These are phyloP conservation scores for Autographa pulchrina DNA, from an alignment of 2,888 invertebrate genomes.

Conservation along the genomic window DNA sequence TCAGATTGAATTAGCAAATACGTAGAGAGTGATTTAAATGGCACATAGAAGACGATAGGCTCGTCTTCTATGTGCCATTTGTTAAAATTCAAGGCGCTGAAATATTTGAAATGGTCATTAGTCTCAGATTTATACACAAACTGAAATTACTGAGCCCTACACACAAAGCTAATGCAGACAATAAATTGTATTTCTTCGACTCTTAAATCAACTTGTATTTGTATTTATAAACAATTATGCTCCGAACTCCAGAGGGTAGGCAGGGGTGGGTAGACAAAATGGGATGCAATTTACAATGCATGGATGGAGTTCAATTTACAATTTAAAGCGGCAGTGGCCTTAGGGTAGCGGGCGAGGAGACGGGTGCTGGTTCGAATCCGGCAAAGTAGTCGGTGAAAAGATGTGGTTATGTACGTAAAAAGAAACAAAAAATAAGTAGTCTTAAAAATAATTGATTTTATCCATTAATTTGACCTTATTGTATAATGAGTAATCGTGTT, in stretches of 20 bases:
- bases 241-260: neutral
- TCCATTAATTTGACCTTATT: too few relatives aligned
- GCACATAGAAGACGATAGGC: too few relatives aligned
- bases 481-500: too few relatives aligned
- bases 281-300: slow-evolving; percentile 53
- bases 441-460: too few relatives aligned
- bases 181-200: neutral
- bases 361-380: slow-evolving; percentile 46
- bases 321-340: slow-evolving; percentile 56
- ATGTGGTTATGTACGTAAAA: neutral
- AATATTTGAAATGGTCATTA: too few relatives aligned
- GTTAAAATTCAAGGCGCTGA: too few relatives aligned
- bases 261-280: slow-evolving; percentile 36
- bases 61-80: too few relatives aligned
- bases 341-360: slow-evolving; percentile 40
- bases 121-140: neutral
- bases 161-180: neutral
- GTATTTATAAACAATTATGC: slow-evolving; percentile 41
- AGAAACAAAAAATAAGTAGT: too few relatives aligned
- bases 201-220: slow-evolving; percentile 10
- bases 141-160: neutral
- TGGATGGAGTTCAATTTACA: slow-evolving; percentile 57
- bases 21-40: too few relatives aligned
- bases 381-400: slow-evolving; percentile 5
- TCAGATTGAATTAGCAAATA: too few relatives aligned